Percentiles rank a stretch among this genome's conserved stretches.
These are phyloP conservation scores for Romanogobio albipinnatus DNA, from an alignment of 2,113 vertebrate genomes.

Conservation along the genomic window DNA sequence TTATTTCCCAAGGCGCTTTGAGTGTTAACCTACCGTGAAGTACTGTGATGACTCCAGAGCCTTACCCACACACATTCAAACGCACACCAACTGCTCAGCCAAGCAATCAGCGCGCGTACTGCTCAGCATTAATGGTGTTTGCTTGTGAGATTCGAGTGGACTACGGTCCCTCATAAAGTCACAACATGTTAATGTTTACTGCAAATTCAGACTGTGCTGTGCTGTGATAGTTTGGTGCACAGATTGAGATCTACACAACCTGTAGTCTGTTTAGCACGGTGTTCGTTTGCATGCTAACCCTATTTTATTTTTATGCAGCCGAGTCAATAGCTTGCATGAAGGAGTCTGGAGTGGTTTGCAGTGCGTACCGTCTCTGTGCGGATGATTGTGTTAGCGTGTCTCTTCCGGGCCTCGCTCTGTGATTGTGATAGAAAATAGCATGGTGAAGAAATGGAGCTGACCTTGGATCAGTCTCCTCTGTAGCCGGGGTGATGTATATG, in stretches of 20 bases:
- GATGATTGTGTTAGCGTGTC: conserved; percentile 48
- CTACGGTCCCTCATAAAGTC: neutral
- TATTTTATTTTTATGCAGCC: neutral
- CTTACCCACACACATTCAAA: conserved; percentile 56
- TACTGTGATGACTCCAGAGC: conserved; percentile 69
- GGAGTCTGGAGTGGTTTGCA: conserved; percentile 25
- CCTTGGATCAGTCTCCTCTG: conserved; percentile 75
- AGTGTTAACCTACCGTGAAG: conserved; percentile 73
- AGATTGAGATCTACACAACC: neutral
- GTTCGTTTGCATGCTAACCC: conserved; percentile 23
- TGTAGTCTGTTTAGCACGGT: conserved; percentile 1
- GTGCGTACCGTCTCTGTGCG: neutral
- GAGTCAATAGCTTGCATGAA: conserved; percentile 33
- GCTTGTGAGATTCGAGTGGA: conserved; percentile 20
- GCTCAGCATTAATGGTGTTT: conserved; percentile 42
- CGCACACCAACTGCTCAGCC: conserved; percentile 51
- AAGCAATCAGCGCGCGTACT: conserved; percentile 36
- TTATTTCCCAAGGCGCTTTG: conserved; percentile 78
- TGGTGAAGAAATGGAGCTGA: conserved; percentile 78
- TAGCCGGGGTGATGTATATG: conserved; percentile 79
- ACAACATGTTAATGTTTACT: conserved; percentile 33
- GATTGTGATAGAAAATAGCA: conserved; percentile 55
- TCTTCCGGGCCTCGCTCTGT: conserved; percentile 25
- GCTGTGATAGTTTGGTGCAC: neutral
- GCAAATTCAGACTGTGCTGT: neutral